phyloP scores from a whole-genome alignment of 1,140 invertebrate species.

The Agraylea sexmaculata region DNA sequence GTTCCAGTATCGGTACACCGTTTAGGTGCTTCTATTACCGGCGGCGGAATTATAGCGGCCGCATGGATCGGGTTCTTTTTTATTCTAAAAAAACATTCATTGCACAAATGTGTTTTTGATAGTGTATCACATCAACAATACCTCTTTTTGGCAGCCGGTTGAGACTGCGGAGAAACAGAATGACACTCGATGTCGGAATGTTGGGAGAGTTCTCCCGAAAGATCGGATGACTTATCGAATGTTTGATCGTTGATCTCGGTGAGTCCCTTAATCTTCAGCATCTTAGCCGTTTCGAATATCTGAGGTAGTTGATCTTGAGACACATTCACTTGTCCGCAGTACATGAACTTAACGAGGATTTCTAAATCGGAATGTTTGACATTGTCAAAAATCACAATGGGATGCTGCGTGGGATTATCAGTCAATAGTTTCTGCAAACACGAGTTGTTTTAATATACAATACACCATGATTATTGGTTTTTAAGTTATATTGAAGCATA shows the following conservation, averaged over 20 bases:
- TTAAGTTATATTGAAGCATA: constrained; percentile 28
- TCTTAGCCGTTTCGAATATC: constrained; percentile 77
- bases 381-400: constrained; percentile 83
- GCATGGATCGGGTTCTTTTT: too few relatives aligned
- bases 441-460: background rate
- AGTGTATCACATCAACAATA: too few relatives aligned
- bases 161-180: constrained; percentile 38
- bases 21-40: too few relatives aligned
- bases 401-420: constrained; percentile 78
- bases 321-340: constrained; percentile 84
- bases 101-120: too few relatives aligned
- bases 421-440: constrained; percentile 58
- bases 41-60: too few relatives aligned
- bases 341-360: constrained; percentile 86
- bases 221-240: constrained; percentile 52
- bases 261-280: constrained; percentile 75
- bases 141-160: too few relatives aligned
- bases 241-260: constrained; percentile 70
- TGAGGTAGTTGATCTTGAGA: constrained; percentile 75
- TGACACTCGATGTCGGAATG: constrained; percentile 33
- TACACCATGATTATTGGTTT: background rate
- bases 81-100: too few relatives aligned
- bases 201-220: constrained; percentile 36
- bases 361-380: constrained; percentile 75
- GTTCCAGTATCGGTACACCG: too few relatives aligned